A percentile compares a stretch with the other conserved stretches of the same genome.
Conservation (phyloP, 2,888 invertebrate species). For the Cylloceria caligata region DNA sequence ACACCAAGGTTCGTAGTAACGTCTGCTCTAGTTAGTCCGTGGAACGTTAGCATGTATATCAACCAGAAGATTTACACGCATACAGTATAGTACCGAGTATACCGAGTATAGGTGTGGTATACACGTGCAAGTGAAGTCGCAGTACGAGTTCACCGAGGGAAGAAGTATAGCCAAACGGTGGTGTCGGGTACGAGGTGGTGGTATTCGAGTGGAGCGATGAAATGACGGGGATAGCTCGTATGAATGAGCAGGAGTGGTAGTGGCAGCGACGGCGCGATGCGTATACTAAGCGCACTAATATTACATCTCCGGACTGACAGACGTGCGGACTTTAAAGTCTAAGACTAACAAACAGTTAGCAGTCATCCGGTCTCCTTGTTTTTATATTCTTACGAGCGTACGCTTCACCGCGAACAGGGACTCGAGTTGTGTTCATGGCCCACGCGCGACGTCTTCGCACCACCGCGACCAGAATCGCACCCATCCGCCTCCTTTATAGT, state of each 20-base stretch:
- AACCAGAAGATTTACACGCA: slow-evolving; percentile 41
- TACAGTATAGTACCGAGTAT: neutral
- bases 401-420: slow-evolving; percentile 30
- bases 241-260: slow-evolving; percentile 75
- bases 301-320: slow-evolving; percentile 84
- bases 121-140: slow-evolving; percentile 45
- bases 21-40: slow-evolving; percentile 53
- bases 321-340: slow-evolving; percentile 84
- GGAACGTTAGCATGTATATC: slow-evolving; percentile 8
- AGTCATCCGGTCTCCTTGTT: slow-evolving; percentile 85
- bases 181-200: neutral
- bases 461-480: slow-evolving; percentile 34
- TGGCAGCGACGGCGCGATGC: slow-evolving; percentile 72
- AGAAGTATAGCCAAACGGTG: neutral
- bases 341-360: slow-evolving; percentile 85
- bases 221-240: slow-evolving; percentile 53
- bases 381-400: slow-evolving; percentile 82
- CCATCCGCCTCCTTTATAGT: slow-evolving; percentile 51
- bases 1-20: slow-evolving; percentile 53
- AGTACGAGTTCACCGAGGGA: slow-evolving; percentile 13
- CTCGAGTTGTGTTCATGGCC: slow-evolving; percentile 8
- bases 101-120: slow-evolving; percentile 6
- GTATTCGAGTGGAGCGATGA: slow-evolving; percentile 46
- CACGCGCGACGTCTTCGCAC: slow-evolving; percentile 37
- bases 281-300: slow-evolving; percentile 82